Base-by-base conservation (phyloP, 2,888 invertebrate species). In the Cosmorhoe ocellata region DNA sequence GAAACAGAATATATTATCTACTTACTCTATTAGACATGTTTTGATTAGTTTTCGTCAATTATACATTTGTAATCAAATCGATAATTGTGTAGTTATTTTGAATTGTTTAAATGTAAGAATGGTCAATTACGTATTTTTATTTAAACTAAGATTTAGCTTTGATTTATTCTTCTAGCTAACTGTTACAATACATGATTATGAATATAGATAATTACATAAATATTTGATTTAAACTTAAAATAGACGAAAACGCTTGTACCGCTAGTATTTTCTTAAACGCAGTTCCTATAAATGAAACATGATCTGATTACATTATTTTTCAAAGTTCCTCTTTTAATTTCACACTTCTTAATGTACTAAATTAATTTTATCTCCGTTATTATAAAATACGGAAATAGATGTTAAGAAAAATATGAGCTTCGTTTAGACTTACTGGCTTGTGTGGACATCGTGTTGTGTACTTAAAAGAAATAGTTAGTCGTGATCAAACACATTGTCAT, bases 351-450 rank as follows among this genome's bases (percentile, higher is more conserved):
- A 34, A 14, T n/a, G 7, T 3, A 24, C 7, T 3, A 5, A 18
- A 42, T 39, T 39, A 30, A 8, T 10, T 38, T 48, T 36, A 11
- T 47, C 34, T 32, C 44, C 36, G 46, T 56, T 54, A 40, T 71
- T 69, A 73, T 74, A 76, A 75, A 71, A 66, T 76, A 77, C 75
- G 71, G 79, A 71, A 74, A 82, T 89, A 89, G 87, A 67, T 79
- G 69, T 82, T 90, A 89, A 89, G 88, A 85, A 84, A 66, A 88
- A 87, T 86, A 89, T 86, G 89, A 90, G 89, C 89, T 90, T 90
- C 78, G 71, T 88, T 86, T 87, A 89, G 89, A 85, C 70, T 86
- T 74, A 89, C 83, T 82, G 84, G 89, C 89, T 88, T 88, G 72
- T 82, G 81, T 85, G 6, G 78, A 79, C 79, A 74, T 76, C 73